phyloP scores from a whole-genome alignment of 2,113 vertebrate species.

The Phodopus roborovskii region DNA sequence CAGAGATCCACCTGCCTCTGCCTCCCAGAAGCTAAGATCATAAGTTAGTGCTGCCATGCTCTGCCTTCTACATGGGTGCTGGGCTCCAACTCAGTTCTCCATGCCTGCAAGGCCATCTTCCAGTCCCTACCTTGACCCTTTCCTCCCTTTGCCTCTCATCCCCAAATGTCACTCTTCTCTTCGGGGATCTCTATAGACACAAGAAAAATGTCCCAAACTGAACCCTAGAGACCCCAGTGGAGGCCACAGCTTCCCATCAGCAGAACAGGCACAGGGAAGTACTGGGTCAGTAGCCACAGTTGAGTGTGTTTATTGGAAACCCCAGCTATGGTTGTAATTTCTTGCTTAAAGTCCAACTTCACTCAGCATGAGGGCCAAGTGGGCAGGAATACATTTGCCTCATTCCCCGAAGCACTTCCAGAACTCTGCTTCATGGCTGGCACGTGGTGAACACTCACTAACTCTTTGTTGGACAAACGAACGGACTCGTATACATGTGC shows the following conservation, averaged over 20 bases:
- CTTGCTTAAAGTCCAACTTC: neutral
- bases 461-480: neutral
- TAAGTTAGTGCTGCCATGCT: no score
- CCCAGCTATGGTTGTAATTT: fast-evolving
- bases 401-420: neutral
- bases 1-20: neutral
- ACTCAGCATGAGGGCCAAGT: neutral
- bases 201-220: fast-evolving
- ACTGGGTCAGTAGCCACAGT: fast-evolving
- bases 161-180: no score
- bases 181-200: neutral
- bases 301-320: neutral
- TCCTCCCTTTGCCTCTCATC: neutral
- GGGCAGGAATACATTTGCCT: neutral
- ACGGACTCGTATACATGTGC: fast-evolving
- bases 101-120: neutral
- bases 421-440: neutral
- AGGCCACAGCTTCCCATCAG: no score
- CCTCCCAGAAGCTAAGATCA: neutral
- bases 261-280: neutral
- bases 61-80: neutral
- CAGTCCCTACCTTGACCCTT: neutral
- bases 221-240: neutral
- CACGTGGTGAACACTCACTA: neutral
- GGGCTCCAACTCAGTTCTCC: neutral